Conservation (phyloP, 2,888 invertebrate species). For the Halictus ligatus region DNA sequence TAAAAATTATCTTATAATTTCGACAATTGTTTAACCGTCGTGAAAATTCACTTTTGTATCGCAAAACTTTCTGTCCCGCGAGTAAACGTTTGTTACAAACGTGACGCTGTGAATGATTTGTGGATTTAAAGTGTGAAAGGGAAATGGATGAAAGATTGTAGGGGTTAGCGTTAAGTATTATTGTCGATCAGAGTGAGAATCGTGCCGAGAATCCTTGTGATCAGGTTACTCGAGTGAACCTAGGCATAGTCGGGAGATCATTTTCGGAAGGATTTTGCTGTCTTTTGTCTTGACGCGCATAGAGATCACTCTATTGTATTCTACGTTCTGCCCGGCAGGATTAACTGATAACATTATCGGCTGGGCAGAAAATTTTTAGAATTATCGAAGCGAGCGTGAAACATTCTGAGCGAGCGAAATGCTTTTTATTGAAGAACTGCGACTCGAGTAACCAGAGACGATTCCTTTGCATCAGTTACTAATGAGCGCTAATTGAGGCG, state of each 20-base stretch:
- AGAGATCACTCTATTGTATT: slow-evolving; percentile 9
- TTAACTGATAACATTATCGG: neutral
- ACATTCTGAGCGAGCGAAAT: neutral
- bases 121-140: neutral
- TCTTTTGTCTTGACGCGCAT: neutral
- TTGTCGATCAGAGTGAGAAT: neutral
- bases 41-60: neutral
- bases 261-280: neutral
- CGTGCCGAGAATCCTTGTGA: neutral
- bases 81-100: neutral
- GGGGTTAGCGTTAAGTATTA: neutral
- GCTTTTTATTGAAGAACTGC: neutral
- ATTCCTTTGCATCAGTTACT: neutral
- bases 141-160: neutral
- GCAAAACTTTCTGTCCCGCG: neutral
- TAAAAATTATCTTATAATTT: neutral
- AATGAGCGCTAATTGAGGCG: slow-evolving; percentile 11
- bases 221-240: neutral
- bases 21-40: neutral
- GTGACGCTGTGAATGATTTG: neutral
- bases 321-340: neutral
- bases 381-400: neutral
- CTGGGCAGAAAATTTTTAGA: neutral
- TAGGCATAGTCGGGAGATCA: neutral
- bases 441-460: slow-evolving; percentile 9